Evolutionary conservation across 2,797 vertebrate species (phyloP).

Genomic region (Cephalopachus bancanus): DNA sequence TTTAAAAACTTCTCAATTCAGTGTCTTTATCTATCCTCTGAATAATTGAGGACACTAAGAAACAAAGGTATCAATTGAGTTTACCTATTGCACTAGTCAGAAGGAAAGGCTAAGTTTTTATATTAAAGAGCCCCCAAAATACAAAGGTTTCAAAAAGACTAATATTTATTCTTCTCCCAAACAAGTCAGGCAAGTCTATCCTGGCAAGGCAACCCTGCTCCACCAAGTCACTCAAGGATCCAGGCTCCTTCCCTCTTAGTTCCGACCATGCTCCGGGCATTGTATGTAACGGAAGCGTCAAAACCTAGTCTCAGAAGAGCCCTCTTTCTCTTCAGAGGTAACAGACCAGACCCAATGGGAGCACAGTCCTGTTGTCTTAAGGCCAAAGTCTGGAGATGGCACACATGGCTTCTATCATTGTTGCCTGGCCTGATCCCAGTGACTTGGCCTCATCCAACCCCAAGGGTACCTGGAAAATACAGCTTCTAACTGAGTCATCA

Average conservation of each 20-base stretch:
- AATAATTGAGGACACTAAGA: not conserved
- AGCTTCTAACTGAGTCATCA: not conserved
- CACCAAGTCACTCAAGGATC: not conserved
- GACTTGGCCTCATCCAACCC: not conserved
- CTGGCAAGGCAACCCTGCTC: not conserved
- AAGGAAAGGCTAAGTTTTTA: conserved; percentile 8
- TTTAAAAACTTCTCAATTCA: conserved; percentile 20
- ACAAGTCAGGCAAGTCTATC: not conserved
- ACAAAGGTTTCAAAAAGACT: not conserved
- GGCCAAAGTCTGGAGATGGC: not conserved
- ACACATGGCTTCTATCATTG: not conserved
- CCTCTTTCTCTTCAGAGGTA: not conserved
- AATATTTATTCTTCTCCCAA: not conserved
- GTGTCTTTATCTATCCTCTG: conserved; percentile 22
- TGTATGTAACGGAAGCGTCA: not conserved
- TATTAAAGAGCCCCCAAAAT: not conserved
- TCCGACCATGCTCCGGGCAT: not conserved
- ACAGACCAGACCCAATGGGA: not conserved
- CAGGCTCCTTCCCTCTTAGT: not conserved
- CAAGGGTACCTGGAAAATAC: not conserved
- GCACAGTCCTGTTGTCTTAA: not conserved
- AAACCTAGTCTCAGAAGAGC: not conserved
- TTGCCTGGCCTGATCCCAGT: not conserved
- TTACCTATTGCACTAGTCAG: not conserved
- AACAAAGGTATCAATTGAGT: not conserved